Percentiles rank a stretch among this genome's conserved stretches.
phyloP scores from a whole-genome alignment of 2,113 vertebrate genomes.

The Cettia cetti region DNA sequence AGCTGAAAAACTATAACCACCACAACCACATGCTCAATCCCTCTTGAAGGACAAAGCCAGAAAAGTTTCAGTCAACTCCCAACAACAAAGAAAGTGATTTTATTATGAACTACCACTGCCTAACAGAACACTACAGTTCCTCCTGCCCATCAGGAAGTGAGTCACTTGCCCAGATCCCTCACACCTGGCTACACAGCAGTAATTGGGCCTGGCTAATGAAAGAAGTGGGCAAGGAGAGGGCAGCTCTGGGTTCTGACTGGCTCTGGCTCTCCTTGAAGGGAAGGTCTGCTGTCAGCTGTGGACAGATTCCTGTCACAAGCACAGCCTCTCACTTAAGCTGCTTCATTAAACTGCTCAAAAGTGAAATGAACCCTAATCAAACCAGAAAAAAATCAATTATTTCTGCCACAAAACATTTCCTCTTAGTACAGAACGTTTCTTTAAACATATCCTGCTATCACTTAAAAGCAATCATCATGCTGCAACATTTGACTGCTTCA shows the following conservation, averaged over 20 bases:
- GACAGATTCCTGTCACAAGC: background rate
- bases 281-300: background rate
- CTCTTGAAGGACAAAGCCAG: background rate
- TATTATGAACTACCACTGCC: background rate
- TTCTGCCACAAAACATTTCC: background rate
- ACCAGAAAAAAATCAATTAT: background rate
- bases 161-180: background rate
- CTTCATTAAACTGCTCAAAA: background rate
- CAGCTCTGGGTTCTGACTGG: background rate
- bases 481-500: background rate
- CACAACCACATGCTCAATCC: accelerated
- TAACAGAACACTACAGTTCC: background rate
- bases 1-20: background rate
- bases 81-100: background rate
- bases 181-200: background rate
- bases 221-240: background rate
- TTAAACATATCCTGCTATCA: background rate
- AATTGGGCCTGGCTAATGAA: background rate
- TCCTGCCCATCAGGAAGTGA: background rate
- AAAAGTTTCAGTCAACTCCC: background rate
- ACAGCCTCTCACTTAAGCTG: background rate
- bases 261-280: background rate
- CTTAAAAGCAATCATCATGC: background rate
- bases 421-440: background rate
- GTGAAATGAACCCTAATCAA: background rate